These are phyloP conservation scores for Andrena hattorfiana DNA, from an alignment of 2,888 invertebrate species.

Conservation along the genomic window DNA sequence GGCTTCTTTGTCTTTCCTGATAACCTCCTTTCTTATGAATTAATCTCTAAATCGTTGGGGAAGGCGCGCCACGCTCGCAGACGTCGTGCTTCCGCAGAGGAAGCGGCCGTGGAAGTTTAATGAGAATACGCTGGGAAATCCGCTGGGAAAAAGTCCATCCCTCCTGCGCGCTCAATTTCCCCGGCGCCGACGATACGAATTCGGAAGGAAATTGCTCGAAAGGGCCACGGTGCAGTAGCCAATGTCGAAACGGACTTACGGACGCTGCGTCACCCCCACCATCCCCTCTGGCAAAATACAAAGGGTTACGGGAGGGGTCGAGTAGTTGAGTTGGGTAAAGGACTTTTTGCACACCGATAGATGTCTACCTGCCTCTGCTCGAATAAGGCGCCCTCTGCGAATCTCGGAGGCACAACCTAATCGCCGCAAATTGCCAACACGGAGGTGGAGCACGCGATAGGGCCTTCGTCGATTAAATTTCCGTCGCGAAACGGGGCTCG, in stretches of 20 bases:
- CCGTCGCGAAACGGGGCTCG: constrained; percentile 39
- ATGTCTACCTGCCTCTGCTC: too few relatives aligned
- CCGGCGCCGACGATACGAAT: not conserved
- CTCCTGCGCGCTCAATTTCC: not conserved
- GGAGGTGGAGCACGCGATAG: not conserved
- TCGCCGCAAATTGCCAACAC: not conserved
- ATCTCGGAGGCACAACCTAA: not conserved
- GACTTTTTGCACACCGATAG: too few relatives aligned
- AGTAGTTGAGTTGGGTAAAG: too few relatives aligned
- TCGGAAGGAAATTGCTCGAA: constrained; percentile 20
- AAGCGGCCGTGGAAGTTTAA: constrained; percentile 48
- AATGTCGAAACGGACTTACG: constrained; percentile 17
- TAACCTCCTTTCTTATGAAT: constrained; percentile 48
- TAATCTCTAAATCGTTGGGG: constrained; percentile 51
- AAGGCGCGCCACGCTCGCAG: constrained; percentile 12
- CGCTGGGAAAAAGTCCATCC: constrained; percentile 26
- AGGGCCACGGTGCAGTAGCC: constrained; percentile 9
- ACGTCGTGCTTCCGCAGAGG: constrained; percentile 25
- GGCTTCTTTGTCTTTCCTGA: constrained; percentile 44
- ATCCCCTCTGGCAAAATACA: too few relatives aligned
- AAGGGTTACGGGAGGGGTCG: too few relatives aligned
- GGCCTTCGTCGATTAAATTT: constrained; percentile 1
- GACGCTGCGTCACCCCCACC: too few relatives aligned
- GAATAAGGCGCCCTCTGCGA: too few relatives aligned
- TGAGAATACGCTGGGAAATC: constrained; percentile 35